Evolutionary conservation across 2,888 invertebrate species (phyloP).

Genomic region (Podotricha telesiphe): DNA sequence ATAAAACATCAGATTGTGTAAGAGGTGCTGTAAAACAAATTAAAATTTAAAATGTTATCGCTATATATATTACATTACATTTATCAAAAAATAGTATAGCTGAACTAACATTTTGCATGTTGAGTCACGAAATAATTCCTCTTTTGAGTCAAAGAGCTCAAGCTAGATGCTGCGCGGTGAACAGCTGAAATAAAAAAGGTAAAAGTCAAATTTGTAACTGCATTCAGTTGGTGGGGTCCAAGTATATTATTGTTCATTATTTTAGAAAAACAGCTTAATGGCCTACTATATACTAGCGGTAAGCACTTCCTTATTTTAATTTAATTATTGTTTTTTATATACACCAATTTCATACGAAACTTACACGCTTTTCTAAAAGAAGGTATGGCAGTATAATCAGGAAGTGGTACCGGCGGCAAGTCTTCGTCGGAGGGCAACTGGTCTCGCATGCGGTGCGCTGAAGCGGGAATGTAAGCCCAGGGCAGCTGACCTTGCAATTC

Average conservation of each 20-base stretch:
- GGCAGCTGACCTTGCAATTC: conserved; percentile 84
- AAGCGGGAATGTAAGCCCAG: conserved; percentile 83
- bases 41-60: background rate
- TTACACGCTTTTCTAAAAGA: conserved; percentile 72
- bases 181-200: conserved; percentile 58
- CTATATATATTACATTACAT: background rate
- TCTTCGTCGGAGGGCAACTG: conserved; percentile 79
- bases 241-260: background rate
- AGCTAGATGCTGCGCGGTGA: conserved; percentile 68
- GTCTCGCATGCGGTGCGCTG: conserved; percentile 71
- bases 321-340: background rate
- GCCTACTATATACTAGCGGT: background rate
- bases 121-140: conserved; percentile 55
- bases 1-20: conserved; percentile 69
- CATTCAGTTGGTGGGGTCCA: background rate
- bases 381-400: conserved; percentile 82
- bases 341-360: conserved; percentile 44
- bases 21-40: conserved; percentile 61
- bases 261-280: background rate
- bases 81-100: conserved; percentile 11
- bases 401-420: conserved; percentile 84
- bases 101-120: conserved; percentile 57
- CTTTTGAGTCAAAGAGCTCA: conserved; percentile 66
- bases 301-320: background rate
- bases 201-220: background rate